Base-by-base conservation (phyloP, 2,888 invertebrate genomes). In the Erynnis tages region DNA sequence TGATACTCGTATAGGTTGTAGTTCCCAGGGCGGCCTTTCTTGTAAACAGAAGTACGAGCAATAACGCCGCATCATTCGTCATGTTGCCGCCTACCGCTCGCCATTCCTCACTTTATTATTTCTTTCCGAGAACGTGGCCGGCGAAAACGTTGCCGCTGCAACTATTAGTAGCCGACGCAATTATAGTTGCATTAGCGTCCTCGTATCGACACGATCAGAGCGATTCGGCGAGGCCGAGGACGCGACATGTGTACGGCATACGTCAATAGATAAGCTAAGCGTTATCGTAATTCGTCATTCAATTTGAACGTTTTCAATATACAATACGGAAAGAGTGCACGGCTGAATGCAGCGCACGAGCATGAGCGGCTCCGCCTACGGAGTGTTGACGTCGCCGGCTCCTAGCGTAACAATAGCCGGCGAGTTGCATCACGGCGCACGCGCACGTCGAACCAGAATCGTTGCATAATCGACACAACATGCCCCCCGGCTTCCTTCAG, bases 101-200 rank as follows among this genome's bases (percentile, higher is more conserved):
- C 57, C 60, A 58, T 59, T 66, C 62, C 70, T 67, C 65, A 66
- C 65, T 70, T 70, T 68, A 71, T 74, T 74, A 76, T 68, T 68
- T 66, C 62, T 66, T 77, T 73, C 76, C 69, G 54, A 73, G 76
- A 79, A 79, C 64, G 54, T 69, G 66, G 64, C 62, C 57, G 57
- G 60, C 61, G 62, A 63, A 66, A 44, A 67, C 71, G 63, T 68
- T 67, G 66, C 68, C 68, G 61, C 65, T 59, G 63, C 32, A 34
- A 40, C 65, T 70, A 67, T 69, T 66, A 68, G 67, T 67, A 67
- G 59, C 59, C 38, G 46, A 46, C 55, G 54, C 59, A 60, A 66
- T 66, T 64, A 61, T 55, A 60, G 54, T 63, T 64, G 63, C 57
- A 67, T 64, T 67, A 63, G 58, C 58, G 54, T 55, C 54, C 57